Evolutionary conservation across 1,140 invertebrate species (phyloP), one percentile per base, ranked within the genome.

Genomic region (Brachionus plicatilis): DNA sequence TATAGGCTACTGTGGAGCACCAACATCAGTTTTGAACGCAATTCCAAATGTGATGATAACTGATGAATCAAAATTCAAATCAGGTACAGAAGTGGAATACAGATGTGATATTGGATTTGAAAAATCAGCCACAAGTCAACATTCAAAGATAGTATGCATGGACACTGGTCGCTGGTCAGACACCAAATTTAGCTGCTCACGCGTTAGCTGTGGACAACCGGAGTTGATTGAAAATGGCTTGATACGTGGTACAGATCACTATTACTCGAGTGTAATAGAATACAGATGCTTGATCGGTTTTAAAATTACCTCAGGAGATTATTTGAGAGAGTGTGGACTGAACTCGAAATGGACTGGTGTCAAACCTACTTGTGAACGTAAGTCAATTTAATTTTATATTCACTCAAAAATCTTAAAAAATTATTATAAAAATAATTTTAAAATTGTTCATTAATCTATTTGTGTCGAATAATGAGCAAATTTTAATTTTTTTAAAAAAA

Each of bases 261-360:
- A 43, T 47, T 82, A 82, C 45, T 82, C 65, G 12, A 82, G 79
- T 68, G 79, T 82, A 24, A 68, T 82, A 45, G 79, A 82, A 47
- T 82, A 82, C 27, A 60, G 27, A 41, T 82, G 79, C 27, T 65
- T 65, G 6, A 41, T 56, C 41, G 79, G 79, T 3, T 82, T 33
- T 65, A 41, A 20, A 43, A 65, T 82, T 37, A 68, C 9, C 14
- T 45, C n/a, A n/a, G 79, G 79, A 27, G 53, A 82, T 27, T 33
- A 65, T 82, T 68, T 82, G 20, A 60, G 79, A 60, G 79, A 82
- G 14, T 82, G 79, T 47, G 65, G 17, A 17, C 41, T 82, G 0
- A 45, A 82, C 17, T 37, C 37, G 5, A 17, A 60, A 43, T 82
- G 79, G 79, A 65, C 79, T 7, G 79, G 79, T 20, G 24, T 11